These are phyloP conservation scores for Hylomyscus alleni DNA, from an alignment of 2,797 vertebrate species.

Conservation along the genomic window DNA sequence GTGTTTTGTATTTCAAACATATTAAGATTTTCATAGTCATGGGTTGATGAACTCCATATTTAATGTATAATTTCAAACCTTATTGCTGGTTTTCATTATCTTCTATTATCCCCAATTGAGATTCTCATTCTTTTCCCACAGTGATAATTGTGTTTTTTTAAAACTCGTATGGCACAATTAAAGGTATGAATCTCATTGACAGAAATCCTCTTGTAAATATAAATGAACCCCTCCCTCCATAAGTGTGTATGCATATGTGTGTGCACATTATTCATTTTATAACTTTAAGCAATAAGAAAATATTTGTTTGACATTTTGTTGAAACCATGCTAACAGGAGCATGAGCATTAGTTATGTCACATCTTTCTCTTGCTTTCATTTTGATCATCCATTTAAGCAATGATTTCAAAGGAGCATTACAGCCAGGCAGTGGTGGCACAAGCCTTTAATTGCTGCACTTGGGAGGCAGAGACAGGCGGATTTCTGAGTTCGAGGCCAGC, in stretches of 20 bases:
- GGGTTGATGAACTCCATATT: neutral
- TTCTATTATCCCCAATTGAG: conserved; percentile 25
- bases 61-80: conserved; percentile 43
- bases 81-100: neutral
- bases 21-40: conserved; percentile 18
- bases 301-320: conserved; percentile 9
- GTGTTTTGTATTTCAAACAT: conserved; percentile 15
- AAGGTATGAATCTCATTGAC: neutral
- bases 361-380: conserved; percentile 29
- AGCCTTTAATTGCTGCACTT: too few relatives aligned
- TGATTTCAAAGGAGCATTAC: conserved; percentile 35
- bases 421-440: too few relatives aligned
- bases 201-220: neutral
- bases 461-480: too few relatives aligned
- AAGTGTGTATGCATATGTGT: neutral
- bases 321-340: conserved; percentile 10
- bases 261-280: neutral
- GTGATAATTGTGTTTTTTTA: conserved; percentile 24
- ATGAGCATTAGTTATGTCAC: neutral
- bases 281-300: neutral
- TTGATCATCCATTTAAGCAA: conserved; percentile 44
- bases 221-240: neutral
- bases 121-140: conserved; percentile 19
- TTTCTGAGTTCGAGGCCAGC: too few relatives aligned
- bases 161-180: neutral